Evolutionary conservation across 1,140 invertebrate genomes (phyloP).

Genomic region (Antheraea pernyi): DNA sequence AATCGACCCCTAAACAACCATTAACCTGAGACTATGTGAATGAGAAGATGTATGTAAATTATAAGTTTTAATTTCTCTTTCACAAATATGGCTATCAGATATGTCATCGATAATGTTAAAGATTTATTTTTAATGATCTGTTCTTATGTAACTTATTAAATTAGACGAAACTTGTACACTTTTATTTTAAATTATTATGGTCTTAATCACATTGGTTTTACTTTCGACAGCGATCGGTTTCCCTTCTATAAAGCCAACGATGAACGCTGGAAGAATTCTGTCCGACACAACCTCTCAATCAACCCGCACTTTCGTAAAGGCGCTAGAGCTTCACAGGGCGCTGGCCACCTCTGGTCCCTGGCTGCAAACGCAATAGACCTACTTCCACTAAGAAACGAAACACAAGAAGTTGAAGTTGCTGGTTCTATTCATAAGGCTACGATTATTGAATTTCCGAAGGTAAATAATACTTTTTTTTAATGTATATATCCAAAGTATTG

Average conservation of each 20-base stretch:
- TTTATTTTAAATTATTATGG: too few relatives aligned
- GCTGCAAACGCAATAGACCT: constrained; percentile 70
- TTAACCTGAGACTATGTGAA: too few relatives aligned
- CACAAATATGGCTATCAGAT: too few relatives aligned
- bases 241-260: constrained; percentile 93
- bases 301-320: constrained; percentile 94
- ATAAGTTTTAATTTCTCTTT: too few relatives aligned
- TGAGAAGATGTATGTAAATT: too few relatives aligned
- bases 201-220: not conserved
- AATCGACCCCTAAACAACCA: too few relatives aligned
- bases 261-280: constrained; percentile 94
- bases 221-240: constrained; percentile 86
- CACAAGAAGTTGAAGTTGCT: constrained; percentile 38
- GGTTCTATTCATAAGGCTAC: constrained; percentile 28
- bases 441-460: constrained; percentile 63
- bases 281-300: constrained; percentile 92
- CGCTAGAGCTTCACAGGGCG: constrained; percentile 89
- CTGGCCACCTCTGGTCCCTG: constrained; percentile 92
- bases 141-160: too few relatives aligned
- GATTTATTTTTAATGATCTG: too few relatives aligned
- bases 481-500: not conserved
- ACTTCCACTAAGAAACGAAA: constrained; percentile 45
- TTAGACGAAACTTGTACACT: too few relatives aligned
- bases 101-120: too few relatives aligned
- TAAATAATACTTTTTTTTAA: constrained; percentile 18